Evolutionary conservation across 30 jellyfish, hydroid and myxozoan species (phyloP), one percentile per base, ranked within the genome.

Genomic region (Chrysaora quinquecirrha): DNA sequence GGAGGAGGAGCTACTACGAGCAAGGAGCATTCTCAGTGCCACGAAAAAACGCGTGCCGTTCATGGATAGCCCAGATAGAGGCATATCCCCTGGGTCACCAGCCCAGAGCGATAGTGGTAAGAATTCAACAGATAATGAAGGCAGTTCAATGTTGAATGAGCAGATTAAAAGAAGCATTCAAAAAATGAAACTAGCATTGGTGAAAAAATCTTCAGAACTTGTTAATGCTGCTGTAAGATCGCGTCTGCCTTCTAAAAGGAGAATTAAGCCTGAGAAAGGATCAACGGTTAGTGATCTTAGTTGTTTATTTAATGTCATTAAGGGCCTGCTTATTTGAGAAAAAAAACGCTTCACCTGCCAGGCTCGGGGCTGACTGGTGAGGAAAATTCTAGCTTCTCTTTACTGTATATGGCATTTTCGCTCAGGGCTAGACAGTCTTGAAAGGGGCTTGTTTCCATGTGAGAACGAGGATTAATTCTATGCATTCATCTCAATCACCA

Each of bases 1-100:
- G 18, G 89, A 78, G 21, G 81, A 34, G 30, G 89, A 78, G 34
- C 38, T 78, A 2, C 31, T 30, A 33, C 70, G 81, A 78, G 89
- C 89, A 9, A 78, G 63, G 38, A 46, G 29, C 46, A 27, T 63
- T 25, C 64, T 62, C 0, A 78, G 72, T 43, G 2, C 79, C 0
- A 56, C 56, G 12, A 64, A 30, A 19, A 30, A 4, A 0, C 69
- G 70, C 31, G 78, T 2, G 23, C 23, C 50, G 11, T 19, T 48
- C 28, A 20, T 11, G 33, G 32, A 64, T 24, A 21, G 73, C 22
- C 47, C 63, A 38, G 35, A 43, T 30, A 18, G 23, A 23, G 64
- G 22, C 25, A 10, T 47, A 34, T 32, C 73, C 6, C 58, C 28
- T 35, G 58, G 1, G 31, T 63, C 89, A 64, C 81, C 81, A 23